A percentile compares a stretch with the other conserved stretches of the same genome.
phyloP scores from a whole-genome alignment of 2,113 vertebrate species.

The Rhinoderma darwinii region DNA sequence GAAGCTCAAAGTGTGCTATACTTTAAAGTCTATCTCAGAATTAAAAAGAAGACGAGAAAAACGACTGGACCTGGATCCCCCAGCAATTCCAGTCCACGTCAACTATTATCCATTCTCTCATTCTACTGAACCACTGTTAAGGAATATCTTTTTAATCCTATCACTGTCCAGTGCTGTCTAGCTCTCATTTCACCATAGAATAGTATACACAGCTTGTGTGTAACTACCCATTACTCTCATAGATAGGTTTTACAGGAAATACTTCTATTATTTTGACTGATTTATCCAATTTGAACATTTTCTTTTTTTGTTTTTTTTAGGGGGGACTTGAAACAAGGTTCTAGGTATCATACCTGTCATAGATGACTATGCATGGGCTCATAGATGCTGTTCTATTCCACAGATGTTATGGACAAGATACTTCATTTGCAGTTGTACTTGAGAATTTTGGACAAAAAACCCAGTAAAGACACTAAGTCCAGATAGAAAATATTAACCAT shows the following conservation, averaged over 20 bases:
- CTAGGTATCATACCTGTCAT: not conserved
- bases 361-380: no score
- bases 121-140: no score
- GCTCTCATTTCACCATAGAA: not conserved
- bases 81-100: no score
- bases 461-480: no score
- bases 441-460: no score
- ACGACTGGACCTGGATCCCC: no score
- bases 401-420: not conserved
- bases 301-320: constrained; percentile 11
- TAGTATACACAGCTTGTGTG: not conserved
- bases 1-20: no score
- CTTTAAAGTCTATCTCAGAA: no score
- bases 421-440: no score
- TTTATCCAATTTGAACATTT: not conserved
- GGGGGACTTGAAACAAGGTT: constrained; percentile 28
- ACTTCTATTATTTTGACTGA: not conserved
- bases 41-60: no score
- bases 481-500: not conserved
- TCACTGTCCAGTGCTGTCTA: not conserved
- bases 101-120: no score
- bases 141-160: no score
- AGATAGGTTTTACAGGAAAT: not conserved
- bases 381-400: not conserved
- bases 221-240: not conserved